phyloP scores from a whole-genome alignment of 2,113 vertebrate genomes.

The Platysternon megacephalum region DNA sequence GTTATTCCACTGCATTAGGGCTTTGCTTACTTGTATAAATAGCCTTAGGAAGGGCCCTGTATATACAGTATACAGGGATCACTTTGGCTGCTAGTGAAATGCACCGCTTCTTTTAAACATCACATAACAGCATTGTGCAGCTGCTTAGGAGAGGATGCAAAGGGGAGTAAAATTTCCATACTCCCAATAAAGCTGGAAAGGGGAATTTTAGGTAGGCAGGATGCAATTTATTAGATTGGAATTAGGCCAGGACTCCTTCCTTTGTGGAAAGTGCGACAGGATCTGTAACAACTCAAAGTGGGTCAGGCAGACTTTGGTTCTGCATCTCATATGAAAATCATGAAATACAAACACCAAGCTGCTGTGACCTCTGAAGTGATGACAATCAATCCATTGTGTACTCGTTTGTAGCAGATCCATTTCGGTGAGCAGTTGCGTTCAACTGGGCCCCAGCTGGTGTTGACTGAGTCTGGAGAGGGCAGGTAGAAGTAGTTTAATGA shows the following conservation, averaged over 20 bases:
- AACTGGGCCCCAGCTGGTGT: constrained; percentile 73
- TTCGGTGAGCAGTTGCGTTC: constrained; percentile 62
- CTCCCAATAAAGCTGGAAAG: not conserved
- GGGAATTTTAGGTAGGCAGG: not conserved
- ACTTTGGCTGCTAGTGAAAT: not conserved
- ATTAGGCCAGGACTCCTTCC: not conserved
- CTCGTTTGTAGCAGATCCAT: constrained; percentile 56
- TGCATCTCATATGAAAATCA: not conserved
- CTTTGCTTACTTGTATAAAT: not conserved
- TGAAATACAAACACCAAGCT: constrained; percentile 27
- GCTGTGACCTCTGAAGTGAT: constrained; percentile 60
- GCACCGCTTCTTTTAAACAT: not conserved
- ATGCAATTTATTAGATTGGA: not conserved
- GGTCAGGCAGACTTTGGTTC: not conserved
- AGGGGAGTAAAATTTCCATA: not conserved
- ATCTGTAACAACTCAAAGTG: not conserved
- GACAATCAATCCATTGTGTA: constrained; percentile 72
- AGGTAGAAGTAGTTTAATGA: constrained; percentile 25
- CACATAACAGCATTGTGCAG: not conserved
- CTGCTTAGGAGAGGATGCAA: not conserved
- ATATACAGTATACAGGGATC: fast-evolving
- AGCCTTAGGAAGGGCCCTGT: fast-evolving
- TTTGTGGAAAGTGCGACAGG: not conserved
- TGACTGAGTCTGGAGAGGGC: constrained; percentile 38
- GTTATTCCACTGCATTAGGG: not conserved